Conservation (phyloP, 2,888 invertebrate species). For the Netelia melanura region DNA sequence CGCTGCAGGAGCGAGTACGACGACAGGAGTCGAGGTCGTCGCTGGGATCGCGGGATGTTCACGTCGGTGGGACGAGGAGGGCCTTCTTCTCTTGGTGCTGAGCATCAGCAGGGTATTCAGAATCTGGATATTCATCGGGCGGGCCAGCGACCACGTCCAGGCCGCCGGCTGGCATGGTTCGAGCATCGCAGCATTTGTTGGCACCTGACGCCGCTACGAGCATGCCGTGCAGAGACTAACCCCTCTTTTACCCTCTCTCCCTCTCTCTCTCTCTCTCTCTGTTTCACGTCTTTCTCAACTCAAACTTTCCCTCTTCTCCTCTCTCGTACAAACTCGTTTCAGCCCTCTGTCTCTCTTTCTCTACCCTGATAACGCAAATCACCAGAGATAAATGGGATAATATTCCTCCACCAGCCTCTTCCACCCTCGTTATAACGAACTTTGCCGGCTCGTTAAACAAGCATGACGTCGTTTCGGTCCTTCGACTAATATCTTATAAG, state of each 20-base stretch:
- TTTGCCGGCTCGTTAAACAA: background rate
- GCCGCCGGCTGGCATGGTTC: slow-evolving; percentile 83
- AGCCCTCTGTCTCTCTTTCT: background rate
- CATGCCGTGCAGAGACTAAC: slow-evolving; percentile 73
- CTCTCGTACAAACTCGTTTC: background rate
- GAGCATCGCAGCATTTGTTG: slow-evolving; percentile 84
- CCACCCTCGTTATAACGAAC: background rate
- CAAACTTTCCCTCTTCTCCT: background rate
- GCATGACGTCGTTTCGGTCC: background rate
- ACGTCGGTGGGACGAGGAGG: slow-evolving; percentile 59
- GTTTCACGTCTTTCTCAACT: background rate
- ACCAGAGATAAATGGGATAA: background rate
- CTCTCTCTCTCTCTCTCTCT: slow-evolving; percentile 3
- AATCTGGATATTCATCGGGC: slow-evolving; percentile 69
- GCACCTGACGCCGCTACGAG: slow-evolving; percentile 77
- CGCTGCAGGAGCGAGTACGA: slow-evolving; percentile 33
- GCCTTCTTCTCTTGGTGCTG: slow-evolving; percentile 67
- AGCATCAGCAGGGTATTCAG: slow-evolving; percentile 68
- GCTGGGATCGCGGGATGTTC: slow-evolving; percentile 39
- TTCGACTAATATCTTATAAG: background rate
- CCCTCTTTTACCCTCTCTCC: slow-evolving; percentile 48
- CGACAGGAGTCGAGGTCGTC: slow-evolving; percentile 14
- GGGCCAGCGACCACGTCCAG: slow-evolving; percentile 81
- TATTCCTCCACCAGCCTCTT: background rate
- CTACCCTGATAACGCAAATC: background rate